A percentile compares a stretch with the other conserved stretches of the same genome.
Conservation (phyloP, 2,797 vertebrate species). For the Epinephelus coioides region DNA sequence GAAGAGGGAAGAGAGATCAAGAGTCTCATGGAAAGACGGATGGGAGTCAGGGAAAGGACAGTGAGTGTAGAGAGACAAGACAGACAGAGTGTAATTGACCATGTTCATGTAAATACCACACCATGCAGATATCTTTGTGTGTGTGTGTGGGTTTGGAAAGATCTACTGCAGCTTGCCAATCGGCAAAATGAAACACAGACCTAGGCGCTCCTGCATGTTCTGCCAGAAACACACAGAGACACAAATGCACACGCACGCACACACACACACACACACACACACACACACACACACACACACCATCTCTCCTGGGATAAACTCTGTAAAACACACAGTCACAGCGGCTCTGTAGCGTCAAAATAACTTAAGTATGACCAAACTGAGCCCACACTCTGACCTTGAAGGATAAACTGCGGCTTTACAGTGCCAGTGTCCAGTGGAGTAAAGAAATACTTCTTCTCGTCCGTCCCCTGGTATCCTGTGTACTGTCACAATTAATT, state of each 20-base stretch:
- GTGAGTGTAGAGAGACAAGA: slow-evolving; percentile 43
- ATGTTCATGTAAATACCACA: slow-evolving; percentile 68
- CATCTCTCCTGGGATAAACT: slow-evolving; percentile 38
- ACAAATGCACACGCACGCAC: slow-evolving; percentile 17
- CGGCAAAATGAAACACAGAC: slow-evolving; percentile 66
- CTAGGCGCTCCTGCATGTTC: slow-evolving; percentile 38
- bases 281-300: slow-evolving; percentile 20
- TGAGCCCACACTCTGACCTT: slow-evolving; percentile 41
- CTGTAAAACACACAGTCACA: slow-evolving; percentile 59
- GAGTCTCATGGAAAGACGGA: slow-evolving; percentile 52
- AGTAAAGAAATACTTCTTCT: background rate
- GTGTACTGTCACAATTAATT: background rate
- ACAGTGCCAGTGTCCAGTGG: slow-evolving; percentile 13
- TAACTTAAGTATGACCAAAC: slow-evolving; percentile 47
- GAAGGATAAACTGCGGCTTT: slow-evolving; percentile 54
- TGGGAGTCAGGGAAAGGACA: slow-evolving; percentile 72
- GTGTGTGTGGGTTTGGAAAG: slow-evolving; percentile 32
- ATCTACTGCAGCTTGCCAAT: slow-evolving; percentile 55
- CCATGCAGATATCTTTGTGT: slow-evolving; percentile 31
- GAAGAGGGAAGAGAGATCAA: slow-evolving; percentile 21
- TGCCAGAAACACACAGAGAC: slow-evolving; percentile 50
- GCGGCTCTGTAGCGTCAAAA: slow-evolving; percentile 46
- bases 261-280: slow-evolving; percentile 25
- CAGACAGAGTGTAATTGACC: slow-evolving; percentile 63
- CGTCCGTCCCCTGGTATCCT: background rate